A percentile compares a stretch with the other conserved stretches of the same genome.
These are phyloP conservation scores for Sebastes schlegelii DNA, from an alignment of 2,113 vertebrate genomes.

Conservation along the genomic window DNA sequence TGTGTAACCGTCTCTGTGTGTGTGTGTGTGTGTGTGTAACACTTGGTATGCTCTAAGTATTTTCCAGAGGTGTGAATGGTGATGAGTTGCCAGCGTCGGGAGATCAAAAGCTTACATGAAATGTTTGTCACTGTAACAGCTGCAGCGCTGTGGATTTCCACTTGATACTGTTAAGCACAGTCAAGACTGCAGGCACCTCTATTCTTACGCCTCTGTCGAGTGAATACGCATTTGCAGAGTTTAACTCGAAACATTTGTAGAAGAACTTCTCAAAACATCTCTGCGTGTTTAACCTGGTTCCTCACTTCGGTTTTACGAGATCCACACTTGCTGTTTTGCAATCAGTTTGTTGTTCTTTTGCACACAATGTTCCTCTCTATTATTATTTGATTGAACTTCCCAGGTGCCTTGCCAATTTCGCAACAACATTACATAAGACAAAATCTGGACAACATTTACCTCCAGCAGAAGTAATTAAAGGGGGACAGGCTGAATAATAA, in stretches of 20 bases:
- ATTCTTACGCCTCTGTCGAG: constrained; percentile 10
- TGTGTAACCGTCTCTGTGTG: constrained; percentile 27
- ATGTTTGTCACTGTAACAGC: constrained; percentile 68
- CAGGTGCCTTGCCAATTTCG: constrained; percentile 62
- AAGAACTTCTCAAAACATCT: constrained; percentile 5
- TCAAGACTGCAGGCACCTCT: neutral
- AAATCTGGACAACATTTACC: constrained; percentile 56
- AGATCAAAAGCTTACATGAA: constrained; percentile 71
- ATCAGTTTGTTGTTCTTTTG: constrained; percentile 47
- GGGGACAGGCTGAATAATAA: constrained; percentile 7
- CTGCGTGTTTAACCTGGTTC: constrained; percentile 31
- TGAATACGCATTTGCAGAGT: neutral
- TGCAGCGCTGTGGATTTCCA: constrained; percentile 55
- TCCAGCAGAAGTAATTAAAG: constrained; percentile 34
- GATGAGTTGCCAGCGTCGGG: constrained; percentile 46
- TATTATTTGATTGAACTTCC: constrained; percentile 69
- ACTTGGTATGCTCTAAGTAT: constrained; percentile 47
- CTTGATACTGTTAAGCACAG: constrained; percentile 38
- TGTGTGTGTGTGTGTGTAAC: constrained; percentile 1
- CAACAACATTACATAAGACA: constrained; percentile 70
- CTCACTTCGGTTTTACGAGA: constrained; percentile 47
- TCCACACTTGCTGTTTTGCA: constrained; percentile 23
- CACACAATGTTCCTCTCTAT: constrained; percentile 69
- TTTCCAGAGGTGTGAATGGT: constrained; percentile 65
- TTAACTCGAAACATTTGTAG: constrained; percentile 36